Base-by-base conservation (phyloP, 2,797 vertebrate species). In the Hipposideros larvatus region DNA sequence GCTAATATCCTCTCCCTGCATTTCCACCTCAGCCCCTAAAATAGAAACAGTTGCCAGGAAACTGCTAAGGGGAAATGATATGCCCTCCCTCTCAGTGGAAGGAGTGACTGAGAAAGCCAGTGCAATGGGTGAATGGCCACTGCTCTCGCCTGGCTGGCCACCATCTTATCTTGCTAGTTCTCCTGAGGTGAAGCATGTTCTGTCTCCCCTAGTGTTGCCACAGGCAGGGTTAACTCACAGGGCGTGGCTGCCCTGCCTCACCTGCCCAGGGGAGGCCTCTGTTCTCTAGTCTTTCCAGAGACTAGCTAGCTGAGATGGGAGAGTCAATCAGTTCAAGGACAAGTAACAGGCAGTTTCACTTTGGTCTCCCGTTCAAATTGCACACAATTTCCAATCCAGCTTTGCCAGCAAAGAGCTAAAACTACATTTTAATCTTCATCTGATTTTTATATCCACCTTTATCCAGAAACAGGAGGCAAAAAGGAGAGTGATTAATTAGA, bases 11-110 rank as follows among this genome's bases (percentile, higher is more conserved):
- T 91, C 37, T 66, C 28, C 34, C 24, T 82, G 14, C 16, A 34
- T 70, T 80, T 85, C 43, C 11, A 89, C 59, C 2, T 63, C 61
- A 48, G 8, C 5, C 6, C 34, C 41, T 61, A 65, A 94, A 82
- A 95, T 5, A 87, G 75, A 78, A 94, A 74, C 1, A 53, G 28
- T 80, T 75, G 7, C 34, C 84, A 87, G 59, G 46, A 96, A 91
- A 63, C 34, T 41, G 61, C 28, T 71, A 16, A 24, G 37, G 26
- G 57, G 5, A 88, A 84, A 37, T n/a, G 37, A 14, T 14, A 84
- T 7, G 41, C 11, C 26, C 41, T 75, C 68, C 21, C 15, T 95
- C 8, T 53, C 48, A 43, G 48, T 41, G 34, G 19, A 59, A 57
- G 31, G 2, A 96, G 19, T n/a, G 51, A 75, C 21, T 65, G 31